Evolutionary conservation across 1,140 invertebrate genomes (phyloP).

Genomic region (Zaprionus taronus): DNA sequence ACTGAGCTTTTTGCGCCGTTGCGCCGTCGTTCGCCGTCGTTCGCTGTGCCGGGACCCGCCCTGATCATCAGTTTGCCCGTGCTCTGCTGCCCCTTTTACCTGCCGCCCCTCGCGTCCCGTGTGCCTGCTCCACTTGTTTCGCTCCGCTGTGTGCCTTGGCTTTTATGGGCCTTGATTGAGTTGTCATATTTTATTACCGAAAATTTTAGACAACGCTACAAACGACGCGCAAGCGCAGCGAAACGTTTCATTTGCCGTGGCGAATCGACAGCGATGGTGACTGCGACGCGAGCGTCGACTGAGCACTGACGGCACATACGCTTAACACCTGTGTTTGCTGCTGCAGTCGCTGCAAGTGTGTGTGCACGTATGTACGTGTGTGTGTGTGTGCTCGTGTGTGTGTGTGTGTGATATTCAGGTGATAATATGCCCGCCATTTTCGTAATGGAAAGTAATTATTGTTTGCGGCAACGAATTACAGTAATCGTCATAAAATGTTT

Average conservation of each 20-base stretch:
- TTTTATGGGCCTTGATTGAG: slow-evolving; percentile 84
- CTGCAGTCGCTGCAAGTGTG: slow-evolving; percentile 17
- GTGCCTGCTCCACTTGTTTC: slow-evolving; percentile 21
- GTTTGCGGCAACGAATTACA: slow-evolving; percentile 84
- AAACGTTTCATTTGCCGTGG: slow-evolving; percentile 65
- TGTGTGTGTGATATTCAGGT: slow-evolving; percentile 83
- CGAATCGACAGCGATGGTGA: slow-evolving; percentile 48
- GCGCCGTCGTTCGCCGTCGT: too few species aligned
- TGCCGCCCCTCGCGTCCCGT: not conserved
- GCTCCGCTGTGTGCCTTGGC: slow-evolving; percentile 32
- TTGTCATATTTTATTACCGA: slow-evolving; percentile 84
- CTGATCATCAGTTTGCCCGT: slow-evolving; percentile 50
- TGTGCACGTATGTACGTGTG: slow-evolving; percentile 8
- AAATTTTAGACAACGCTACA: slow-evolving; percentile 78
- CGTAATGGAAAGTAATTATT: slow-evolving; percentile 85
- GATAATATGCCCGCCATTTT: slow-evolving; percentile 85
- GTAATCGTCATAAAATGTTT: slow-evolving; percentile 85
- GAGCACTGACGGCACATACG: slow-evolving; percentile 40
- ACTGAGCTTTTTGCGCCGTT: slow-evolving; percentile 44
- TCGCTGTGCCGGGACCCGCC: slow-evolving; percentile 49
- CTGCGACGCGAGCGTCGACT: slow-evolving; percentile 10
- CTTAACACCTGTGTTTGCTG: slow-evolving; percentile 64
- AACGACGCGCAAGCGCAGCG: slow-evolving; percentile 49
- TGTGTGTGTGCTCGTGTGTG: slow-evolving; percentile 38
- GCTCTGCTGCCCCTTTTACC: not conserved